A percentile compares a stretch with the other conserved stretches of the same genome.
phyloP scores from a whole-genome alignment of 2,113 vertebrate species.

The Probosciger aterrimus region DNA sequence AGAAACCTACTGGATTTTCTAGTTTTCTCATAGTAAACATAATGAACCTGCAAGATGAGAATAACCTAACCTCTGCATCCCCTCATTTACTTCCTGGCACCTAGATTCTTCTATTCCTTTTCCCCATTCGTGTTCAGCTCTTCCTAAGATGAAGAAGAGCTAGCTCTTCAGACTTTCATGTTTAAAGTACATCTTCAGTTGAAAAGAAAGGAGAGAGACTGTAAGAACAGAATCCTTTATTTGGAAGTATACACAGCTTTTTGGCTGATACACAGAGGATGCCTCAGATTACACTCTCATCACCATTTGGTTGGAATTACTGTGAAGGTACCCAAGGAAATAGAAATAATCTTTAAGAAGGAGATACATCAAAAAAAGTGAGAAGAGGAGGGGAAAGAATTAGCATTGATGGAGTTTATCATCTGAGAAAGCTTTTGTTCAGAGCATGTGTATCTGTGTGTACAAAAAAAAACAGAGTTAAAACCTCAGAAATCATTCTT shows the following conservation, averaged over 20 bases:
- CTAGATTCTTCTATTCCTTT: background rate
- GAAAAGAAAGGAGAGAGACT: background rate
- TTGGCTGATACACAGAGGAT: background rate
- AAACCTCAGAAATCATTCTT: background rate
- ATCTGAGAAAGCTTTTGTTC: slow-evolving; percentile 9
- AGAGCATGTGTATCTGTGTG: rapidly evolving
- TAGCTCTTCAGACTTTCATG: background rate
- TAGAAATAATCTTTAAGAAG: slow-evolving; percentile 9
- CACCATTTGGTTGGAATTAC: slow-evolving; percentile 1
- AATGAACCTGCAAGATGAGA: background rate
- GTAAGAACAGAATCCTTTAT: background rate
- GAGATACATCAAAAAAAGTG: background rate
- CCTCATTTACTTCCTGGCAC: background rate
- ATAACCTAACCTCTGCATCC: background rate
- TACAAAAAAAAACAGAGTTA: background rate
- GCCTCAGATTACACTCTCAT: background rate
- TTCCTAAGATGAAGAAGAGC: background rate
- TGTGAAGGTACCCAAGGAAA: slow-evolving; percentile 29
- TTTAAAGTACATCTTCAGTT: background rate
- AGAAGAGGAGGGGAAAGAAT: background rate
- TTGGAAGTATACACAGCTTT: background rate
- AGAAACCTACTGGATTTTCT: background rate
- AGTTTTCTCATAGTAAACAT: background rate
- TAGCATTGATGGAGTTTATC: background rate
- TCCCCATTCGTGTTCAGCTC: background rate